These are phyloP conservation scores for Drosophila nr. perissopoda DNA, from an alignment of 2,888 invertebrate genomes.

Conservation along the genomic window DNA sequence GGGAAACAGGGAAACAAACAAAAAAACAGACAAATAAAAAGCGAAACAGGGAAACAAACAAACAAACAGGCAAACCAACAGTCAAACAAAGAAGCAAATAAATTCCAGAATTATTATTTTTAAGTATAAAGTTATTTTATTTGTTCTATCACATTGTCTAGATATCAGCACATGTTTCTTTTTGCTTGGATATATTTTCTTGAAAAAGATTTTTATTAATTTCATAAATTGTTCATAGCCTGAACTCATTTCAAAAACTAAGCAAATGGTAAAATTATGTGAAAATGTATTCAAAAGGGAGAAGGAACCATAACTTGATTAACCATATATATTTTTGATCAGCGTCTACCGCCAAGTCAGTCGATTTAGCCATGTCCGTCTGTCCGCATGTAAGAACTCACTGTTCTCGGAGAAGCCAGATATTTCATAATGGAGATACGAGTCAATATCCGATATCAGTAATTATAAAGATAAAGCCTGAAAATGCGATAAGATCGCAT, in stretches of 20 bases:
- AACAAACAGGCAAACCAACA: not conserved
- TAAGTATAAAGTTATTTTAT: not conserved
- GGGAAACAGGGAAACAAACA: not conserved
- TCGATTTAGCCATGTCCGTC: not conserved
- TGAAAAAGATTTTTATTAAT: not conserved
- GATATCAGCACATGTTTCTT: not conserved
- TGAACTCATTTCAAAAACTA: not conserved
- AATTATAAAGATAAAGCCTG: no score
- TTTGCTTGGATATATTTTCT: not conserved
- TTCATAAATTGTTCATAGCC: not conserved
- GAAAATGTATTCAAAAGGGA: not conserved
- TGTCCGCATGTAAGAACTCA: not conserved
- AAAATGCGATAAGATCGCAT: not conserved
- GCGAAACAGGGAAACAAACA: not conserved
- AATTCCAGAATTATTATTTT: not conserved
- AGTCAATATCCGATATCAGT: not conserved
- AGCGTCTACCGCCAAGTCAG: not conserved
- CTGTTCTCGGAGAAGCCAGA: no score
- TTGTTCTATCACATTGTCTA: not conserved
- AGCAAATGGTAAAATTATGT: not conserved
- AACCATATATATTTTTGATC: not conserved
- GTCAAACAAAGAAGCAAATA: not conserved
- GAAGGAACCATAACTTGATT: not conserved
- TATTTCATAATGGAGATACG: not conserved
- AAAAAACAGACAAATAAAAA: not conserved